Base-by-base conservation (phyloP, 1,140 invertebrate species). In the Tribolium madens region DNA sequence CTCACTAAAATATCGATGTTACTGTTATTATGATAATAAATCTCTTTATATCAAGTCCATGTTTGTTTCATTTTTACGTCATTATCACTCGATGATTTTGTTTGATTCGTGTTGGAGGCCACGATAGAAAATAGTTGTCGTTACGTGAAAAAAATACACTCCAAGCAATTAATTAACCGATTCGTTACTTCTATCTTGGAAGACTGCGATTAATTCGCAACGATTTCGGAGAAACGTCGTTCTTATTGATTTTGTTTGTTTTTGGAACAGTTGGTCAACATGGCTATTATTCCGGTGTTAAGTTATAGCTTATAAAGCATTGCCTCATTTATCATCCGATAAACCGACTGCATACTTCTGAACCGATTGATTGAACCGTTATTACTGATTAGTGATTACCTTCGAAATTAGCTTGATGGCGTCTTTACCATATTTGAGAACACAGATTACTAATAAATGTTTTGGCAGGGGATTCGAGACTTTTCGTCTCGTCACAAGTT, bases 11-110 rank as follows among this genome's bases (percentile, higher is more conserved):
- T 48, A 71, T 72, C 18, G 70, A 72, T 72, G 70, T 72, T 72
- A 72, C 70, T 72, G 70, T 72, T 72, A 72, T 72, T 72, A 72
- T 64, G 26, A 64, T 50, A 72, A 72, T 72, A 72, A 72, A 72
- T 52, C 50, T 72, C 70, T 72, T 72, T 72, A 72, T 72, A 72
- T 72, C 70, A 72, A 52, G n/a, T 33, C 21, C 31, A 10, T 31
- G 9, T 31, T 64, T 36, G 5, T 64, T 12, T 26, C 10, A 5
- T 57, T 57, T 64, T 64, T 42, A 14, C 57, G 26, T 42, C 57
- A 64, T 3, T 64, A 33, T 36, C 57, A 64, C 21, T 12, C 18
- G 17, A 64, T 42, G 26, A 64, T 60, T 60, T 60, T 64, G 14
- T 12, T n/a, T 57, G 9, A 26, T 31, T 17, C 53, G 53, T 64